Conservation (phyloP, 2,797 vertebrate genomes). For the Falco cherrug region DNA sequence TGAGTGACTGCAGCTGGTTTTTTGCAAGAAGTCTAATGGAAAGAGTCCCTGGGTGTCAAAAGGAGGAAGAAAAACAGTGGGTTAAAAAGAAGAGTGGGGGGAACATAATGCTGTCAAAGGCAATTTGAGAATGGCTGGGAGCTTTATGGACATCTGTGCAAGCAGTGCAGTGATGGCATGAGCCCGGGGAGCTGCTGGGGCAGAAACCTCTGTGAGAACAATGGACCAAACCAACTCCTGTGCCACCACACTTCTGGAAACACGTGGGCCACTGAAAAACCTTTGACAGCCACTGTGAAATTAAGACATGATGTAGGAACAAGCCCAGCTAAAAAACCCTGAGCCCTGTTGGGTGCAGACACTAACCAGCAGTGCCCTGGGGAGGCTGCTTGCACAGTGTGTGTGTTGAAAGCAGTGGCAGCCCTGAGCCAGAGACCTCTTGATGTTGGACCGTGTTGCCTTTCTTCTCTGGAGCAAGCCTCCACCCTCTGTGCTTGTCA, state of each 20-base stretch:
- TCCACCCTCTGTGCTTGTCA: background rate
- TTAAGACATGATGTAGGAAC: background rate
- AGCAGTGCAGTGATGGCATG: rapidly evolving
- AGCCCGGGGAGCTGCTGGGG: background rate
- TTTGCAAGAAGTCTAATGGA: background rate
- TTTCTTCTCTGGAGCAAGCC: background rate
- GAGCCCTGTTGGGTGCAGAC: background rate
- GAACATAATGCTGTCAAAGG: background rate
- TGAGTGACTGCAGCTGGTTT: background rate
- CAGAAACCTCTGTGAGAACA: background rate
- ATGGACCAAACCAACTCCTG: background rate
- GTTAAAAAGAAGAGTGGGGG: background rate
- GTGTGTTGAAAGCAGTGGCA: background rate
- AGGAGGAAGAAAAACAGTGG: background rate
- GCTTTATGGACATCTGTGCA: background rate
- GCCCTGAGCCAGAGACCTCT: background rate
- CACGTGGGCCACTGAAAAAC: background rate
- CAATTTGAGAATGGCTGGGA: background rate
- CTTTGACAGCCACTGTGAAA: background rate
- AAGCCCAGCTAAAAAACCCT: background rate
- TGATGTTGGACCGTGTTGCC: background rate
- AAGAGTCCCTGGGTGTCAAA: background rate
- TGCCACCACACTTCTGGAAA: background rate
- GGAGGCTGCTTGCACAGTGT: rapidly evolving
- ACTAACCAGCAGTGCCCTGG: background rate